Base-by-base conservation (phyloP, 2,113 vertebrate species). In the Corythaeola cristata region DNA sequence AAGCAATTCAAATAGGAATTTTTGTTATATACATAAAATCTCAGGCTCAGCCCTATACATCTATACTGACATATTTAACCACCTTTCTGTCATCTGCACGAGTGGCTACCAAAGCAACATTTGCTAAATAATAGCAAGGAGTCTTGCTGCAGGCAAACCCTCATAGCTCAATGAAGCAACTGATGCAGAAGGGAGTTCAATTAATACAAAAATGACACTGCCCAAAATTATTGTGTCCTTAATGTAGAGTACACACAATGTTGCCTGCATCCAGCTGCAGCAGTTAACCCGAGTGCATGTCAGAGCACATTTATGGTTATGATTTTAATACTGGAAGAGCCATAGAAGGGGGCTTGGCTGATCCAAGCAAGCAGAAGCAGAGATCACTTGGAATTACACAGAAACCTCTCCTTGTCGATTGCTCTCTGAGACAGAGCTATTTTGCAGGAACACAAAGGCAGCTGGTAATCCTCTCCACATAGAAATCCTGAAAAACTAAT, bases 111-210 rank as follows among this genome's bases (percentile, higher is more conserved):
- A 96, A 95, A 95, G 88, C 82, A 76, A 74, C 89, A 89, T 96
- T 92, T 84, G 89, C 90, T 95, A 93, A 91, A 90, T 10, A 91
- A 85, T 35, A 96, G 78, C 60, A 76, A 88, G 85, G 81, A 94
- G 58, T 4, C 88, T 13, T 67, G 88, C 93, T 93, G 58, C 85
- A 60, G 92, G 96, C 90, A 89, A 50, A 76, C 92, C 93, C 92
- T 11, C 16, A 69, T n/a, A 85, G 91, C 82, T 64, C 85, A 26
- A 0, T 49, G 41, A 67, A 80, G 71, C 52, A 89, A 90, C 76
- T 78, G 95, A 89, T 72, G 94, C 94, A 94, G 89, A 97, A 95
- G 76, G 67, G 84, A 95, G 90, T 52, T 92, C 93, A 97, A 93
- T 95, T 96, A 95, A 95, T 96, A 77, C 45, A 91, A 62, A 95